Evolutionary conservation across 2,888 invertebrate genomes (phyloP).

Genomic region (Taenaris catops): DNA sequence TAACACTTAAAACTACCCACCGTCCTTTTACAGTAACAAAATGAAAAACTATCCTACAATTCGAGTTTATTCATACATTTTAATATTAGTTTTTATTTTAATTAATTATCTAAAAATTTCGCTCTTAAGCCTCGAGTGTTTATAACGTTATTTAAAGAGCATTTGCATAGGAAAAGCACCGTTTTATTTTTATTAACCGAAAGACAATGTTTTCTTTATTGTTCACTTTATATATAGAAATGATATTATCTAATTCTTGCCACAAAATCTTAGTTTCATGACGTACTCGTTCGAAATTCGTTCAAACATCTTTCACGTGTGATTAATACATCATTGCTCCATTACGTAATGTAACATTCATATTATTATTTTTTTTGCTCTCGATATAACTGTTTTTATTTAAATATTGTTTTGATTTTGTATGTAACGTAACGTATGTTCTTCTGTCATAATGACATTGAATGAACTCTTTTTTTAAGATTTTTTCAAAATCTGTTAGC

Average conservation of each 20-base stretch:
- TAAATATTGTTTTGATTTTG: too few relatives aligned
- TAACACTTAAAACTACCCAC: slow-evolving; percentile 57
- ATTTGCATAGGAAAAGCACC: slow-evolving; percentile 26
- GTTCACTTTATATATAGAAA: too few relatives aligned
- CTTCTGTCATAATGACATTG: too few relatives aligned
- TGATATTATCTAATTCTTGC: slow-evolving; percentile 1
- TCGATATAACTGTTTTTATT: too few relatives aligned
- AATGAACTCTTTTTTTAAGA: too few relatives aligned
- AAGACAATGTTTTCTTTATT: too few relatives aligned
- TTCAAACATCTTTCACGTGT: too few relatives aligned
- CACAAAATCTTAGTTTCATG: neutral
- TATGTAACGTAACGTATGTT: too few relatives aligned
- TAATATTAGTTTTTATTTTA: slow-evolving; percentile 7
- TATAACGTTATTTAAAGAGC: slow-evolving; percentile 18
- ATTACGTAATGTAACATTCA: too few relatives aligned
- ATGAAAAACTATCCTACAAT: slow-evolving; percentile 24
- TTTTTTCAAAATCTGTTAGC: slow-evolving; percentile 57
- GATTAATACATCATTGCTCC: too few relatives aligned
- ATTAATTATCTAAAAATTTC: slow-evolving; percentile 4
- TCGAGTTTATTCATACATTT: slow-evolving; percentile 13
- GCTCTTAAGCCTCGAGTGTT: slow-evolving; percentile 36
- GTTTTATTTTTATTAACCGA: slow-evolving; percentile 18
- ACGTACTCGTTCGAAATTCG: too few relatives aligned
- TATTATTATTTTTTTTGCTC: too few relatives aligned
- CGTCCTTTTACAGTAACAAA: slow-evolving; percentile 34